Conservation (phyloP, 2,888 invertebrate species). For the Cephus nigrinus region DNA sequence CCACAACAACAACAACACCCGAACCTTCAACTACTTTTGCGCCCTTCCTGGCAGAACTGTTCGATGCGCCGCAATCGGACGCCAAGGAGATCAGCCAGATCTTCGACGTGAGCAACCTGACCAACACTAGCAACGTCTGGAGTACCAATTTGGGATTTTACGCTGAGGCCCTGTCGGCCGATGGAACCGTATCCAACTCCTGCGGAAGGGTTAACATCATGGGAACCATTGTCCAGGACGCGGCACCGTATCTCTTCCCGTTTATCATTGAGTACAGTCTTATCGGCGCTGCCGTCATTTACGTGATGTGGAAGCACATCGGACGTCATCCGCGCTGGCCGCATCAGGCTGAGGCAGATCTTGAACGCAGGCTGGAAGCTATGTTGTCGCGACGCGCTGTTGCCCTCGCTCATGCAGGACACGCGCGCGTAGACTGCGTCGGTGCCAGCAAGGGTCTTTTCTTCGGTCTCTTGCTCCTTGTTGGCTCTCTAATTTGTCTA, state of each 20-base stretch:
- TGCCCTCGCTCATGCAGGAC: conserved; percentile 85
- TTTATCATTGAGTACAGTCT: conserved; percentile 96
- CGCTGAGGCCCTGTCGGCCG: conserved; percentile 56
- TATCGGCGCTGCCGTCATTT: conserved; percentile 94
- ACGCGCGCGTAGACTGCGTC: conserved; percentile 91
- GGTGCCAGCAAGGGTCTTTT: conserved; percentile 94
- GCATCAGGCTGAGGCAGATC: conserved; percentile 82
- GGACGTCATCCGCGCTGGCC: conserved; percentile 86
- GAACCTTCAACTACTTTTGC: conserved; percentile 69
- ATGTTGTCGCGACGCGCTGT: conserved; percentile 89
- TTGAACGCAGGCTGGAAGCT: conserved; percentile 88
- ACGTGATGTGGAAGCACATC: conserved; percentile 97
- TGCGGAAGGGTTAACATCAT: conserved; percentile 90
- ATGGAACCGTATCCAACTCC: conserved; percentile 64
- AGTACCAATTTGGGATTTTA: conserved; percentile 47
- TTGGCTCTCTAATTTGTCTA: conserved; percentile 91
- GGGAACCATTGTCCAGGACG: conserved; percentile 92
- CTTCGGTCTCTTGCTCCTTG: conserved; percentile 89
- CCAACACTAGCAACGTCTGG: conserved; percentile 50
- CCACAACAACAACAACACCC: conserved; percentile 63
- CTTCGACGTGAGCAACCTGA: conserved; percentile 64
- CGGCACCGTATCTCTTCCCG: conserved; percentile 94
- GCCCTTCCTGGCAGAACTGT: conserved; percentile 66
- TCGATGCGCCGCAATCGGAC: conserved; percentile 46
- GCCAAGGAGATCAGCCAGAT: conserved; percentile 54